phyloP scores from a whole-genome alignment of 2,797 vertebrate species.

The Falco cherrug region DNA sequence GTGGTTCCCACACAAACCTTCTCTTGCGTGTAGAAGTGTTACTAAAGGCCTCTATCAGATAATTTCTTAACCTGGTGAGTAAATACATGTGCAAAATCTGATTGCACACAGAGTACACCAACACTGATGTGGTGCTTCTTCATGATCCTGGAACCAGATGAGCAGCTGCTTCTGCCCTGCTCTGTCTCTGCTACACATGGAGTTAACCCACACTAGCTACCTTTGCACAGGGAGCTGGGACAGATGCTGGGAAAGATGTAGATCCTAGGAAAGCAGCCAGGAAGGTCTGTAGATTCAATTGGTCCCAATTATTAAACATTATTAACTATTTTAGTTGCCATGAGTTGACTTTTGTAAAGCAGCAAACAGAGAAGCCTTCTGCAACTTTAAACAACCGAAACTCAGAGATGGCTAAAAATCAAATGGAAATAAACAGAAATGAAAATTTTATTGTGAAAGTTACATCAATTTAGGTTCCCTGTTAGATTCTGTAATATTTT shows the following conservation, averaged over 20 bases:
- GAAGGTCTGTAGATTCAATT: not conserved
- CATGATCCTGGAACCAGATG: not conserved
- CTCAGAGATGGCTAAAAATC: not conserved
- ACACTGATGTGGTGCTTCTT: not conserved
- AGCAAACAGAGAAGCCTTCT: not conserved
- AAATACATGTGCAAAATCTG: not conserved
- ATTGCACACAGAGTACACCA: not conserved
- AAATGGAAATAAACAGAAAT: not conserved
- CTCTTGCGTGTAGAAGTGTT: not conserved
- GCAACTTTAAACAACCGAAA: not conserved
- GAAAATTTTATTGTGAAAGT: not conserved
- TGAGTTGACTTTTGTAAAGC: not conserved
- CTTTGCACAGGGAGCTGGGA: not conserved
- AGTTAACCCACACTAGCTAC: fast-evolving
- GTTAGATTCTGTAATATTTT: not conserved
- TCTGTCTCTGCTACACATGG: not conserved
- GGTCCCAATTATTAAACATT: not conserved
- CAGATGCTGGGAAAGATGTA: not conserved
- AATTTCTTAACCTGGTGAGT: not conserved
- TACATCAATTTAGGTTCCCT: not conserved
- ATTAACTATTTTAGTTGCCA: not conserved
- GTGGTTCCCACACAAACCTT: not conserved
- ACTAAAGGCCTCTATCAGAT: not conserved
- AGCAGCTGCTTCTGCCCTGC: not conserved
- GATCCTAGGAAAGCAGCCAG: not conserved